Conservation (phyloP, 64 coral and sea anemone genomes). For the Acropora tenuis region DNA sequence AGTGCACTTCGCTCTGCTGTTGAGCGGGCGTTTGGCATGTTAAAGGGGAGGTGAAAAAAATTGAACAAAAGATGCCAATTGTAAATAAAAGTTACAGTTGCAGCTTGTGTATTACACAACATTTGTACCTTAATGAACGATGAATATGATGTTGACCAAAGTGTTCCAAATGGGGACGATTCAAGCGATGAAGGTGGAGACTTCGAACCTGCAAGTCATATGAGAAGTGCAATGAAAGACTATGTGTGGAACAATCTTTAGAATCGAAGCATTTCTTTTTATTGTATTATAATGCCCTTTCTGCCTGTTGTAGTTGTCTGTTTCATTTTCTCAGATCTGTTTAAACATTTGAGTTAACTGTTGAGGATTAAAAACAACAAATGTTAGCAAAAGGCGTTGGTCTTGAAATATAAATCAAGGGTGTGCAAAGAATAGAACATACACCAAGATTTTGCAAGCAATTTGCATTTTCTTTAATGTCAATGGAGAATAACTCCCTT, state of each 20-base stretch:
- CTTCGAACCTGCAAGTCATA: slow-evolving; percentile 4
- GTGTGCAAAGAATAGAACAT: too few species aligned
- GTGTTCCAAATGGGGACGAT: background rate
- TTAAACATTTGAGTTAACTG: too few species aligned
- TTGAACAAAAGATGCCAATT: slow-evolving; percentile 24
- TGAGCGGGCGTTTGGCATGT: slow-evolving; percentile 37
- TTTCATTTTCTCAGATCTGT: too few species aligned
- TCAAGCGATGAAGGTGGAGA: slow-evolving; percentile 25
- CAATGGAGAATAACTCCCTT: too few species aligned
- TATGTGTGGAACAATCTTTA: slow-evolving; percentile 27
- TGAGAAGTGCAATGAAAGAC: slow-evolving; percentile 51
- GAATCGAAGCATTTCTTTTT: background rate
- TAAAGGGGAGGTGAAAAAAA: slow-evolving; percentile 38
- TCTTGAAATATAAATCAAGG: too few species aligned
- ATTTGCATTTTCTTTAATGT: too few species aligned
- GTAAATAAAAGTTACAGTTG: slow-evolving; percentile 27
- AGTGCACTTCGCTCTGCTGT: slow-evolving; percentile 15
- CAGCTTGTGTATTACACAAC: slow-evolving; percentile 71
- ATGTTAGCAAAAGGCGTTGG: too few species aligned
- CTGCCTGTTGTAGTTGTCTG: too few species aligned
- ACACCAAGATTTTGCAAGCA: too few species aligned
- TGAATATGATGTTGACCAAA: background rate
- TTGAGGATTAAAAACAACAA: too few species aligned
- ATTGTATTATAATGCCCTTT: too few species aligned
- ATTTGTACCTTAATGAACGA: slow-evolving; percentile 30